These are phyloP conservation scores for Austrofundulus limnaeus DNA, from an alignment of 2,113 vertebrate genomes.

Conservation along the genomic window DNA sequence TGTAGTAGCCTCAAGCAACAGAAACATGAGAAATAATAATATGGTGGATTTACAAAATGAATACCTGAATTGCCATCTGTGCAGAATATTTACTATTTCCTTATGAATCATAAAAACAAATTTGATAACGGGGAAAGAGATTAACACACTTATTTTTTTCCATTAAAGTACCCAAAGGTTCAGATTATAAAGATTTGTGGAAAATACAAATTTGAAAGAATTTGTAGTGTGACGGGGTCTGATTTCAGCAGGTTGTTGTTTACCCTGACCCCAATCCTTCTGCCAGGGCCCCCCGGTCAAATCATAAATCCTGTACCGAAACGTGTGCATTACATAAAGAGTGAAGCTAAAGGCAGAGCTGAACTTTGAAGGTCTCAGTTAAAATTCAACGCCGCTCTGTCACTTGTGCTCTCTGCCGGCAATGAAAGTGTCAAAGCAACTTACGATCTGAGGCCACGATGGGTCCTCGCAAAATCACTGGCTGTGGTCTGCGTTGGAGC, in stretches of 20 bases:
- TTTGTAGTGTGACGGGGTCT: too few species aligned
- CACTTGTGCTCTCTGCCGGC: constrained; percentile 6
- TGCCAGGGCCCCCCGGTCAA: constrained; percentile 46
- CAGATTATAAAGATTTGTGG: too few species aligned
- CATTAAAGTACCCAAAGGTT: too few species aligned
- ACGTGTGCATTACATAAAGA: constrained; percentile 45
- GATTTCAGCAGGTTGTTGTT: too few species aligned
- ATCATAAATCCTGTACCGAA: constrained; percentile 52
- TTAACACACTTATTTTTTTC: not conserved
- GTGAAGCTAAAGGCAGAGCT: constrained; percentile 44
- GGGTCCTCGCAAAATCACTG: not conserved
- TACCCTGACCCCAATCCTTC: constrained; percentile 52
- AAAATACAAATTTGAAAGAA: too few species aligned
- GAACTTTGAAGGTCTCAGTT: constrained; percentile 64
- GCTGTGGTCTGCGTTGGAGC: not conserved
- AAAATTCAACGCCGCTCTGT: constrained; percentile 23
- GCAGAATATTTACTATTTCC: not conserved
- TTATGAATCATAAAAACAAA: not conserved
- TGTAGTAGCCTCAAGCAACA: not conserved
- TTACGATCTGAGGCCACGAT: not conserved
- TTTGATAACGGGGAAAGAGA: not conserved
- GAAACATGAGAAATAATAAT: constrained; percentile 17
- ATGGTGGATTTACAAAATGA: constrained; percentile 15
- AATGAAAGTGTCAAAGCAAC: constrained; percentile 7
- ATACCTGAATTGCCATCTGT: constrained; percentile 24